phyloP scores from a whole-genome alignment of 2,888 invertebrate genomes.

The Dexiosoma caninum region DNA sequence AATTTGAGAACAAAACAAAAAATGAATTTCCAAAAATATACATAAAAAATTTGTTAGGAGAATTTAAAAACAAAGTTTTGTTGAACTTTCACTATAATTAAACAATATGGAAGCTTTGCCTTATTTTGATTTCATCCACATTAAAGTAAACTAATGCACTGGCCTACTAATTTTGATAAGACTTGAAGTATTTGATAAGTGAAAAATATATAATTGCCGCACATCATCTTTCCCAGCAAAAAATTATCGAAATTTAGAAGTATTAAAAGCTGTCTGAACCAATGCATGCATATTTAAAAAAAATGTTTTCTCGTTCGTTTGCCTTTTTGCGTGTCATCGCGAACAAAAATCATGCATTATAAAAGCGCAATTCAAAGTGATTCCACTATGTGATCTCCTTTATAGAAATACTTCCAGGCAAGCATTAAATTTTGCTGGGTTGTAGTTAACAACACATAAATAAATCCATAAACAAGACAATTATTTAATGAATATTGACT shows the following conservation, averaged over 20 bases:
- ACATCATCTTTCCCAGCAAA: constrained; percentile 8
- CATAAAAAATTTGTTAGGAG: background rate
- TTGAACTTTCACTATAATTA: background rate
- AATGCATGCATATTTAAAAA: too few species aligned
- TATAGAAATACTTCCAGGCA: too few species aligned
- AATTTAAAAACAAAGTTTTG: background rate
- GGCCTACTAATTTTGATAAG: constrained; percentile 63
- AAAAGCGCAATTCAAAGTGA: too few species aligned
- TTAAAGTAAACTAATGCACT: constrained; percentile 34
- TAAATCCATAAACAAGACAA: background rate
- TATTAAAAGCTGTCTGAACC: too few species aligned
- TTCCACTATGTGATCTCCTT: too few species aligned
- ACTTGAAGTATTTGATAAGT: constrained; percentile 56
- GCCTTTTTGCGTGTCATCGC: too few species aligned
- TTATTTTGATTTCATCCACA: background rate
- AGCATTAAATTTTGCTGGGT: too few species aligned
- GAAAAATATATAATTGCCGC: constrained; percentile 41
- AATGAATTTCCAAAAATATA: background rate
- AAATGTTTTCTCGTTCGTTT: too few species aligned
- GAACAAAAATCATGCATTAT: too few species aligned
- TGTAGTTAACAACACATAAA: background rate
- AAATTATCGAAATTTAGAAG: too few species aligned
- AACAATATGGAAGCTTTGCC: background rate
- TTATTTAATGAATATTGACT: background rate
- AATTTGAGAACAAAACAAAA: background rate